Evolutionary conservation across 1,140 invertebrate genomes (phyloP), one percentile per base, ranked within the genome.

Genomic region (Glossosoma conforme): DNA sequence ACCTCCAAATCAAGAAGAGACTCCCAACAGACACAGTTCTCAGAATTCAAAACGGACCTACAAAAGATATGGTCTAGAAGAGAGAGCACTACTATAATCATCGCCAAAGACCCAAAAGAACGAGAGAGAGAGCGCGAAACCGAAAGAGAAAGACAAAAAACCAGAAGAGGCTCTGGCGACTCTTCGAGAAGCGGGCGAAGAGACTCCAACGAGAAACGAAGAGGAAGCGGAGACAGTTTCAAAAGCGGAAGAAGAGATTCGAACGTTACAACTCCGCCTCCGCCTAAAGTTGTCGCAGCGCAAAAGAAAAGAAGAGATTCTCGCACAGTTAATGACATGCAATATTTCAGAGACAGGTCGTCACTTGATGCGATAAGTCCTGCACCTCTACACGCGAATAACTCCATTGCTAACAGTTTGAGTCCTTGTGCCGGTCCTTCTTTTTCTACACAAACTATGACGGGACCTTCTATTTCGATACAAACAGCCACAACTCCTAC

Each of bases 401-500:
- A 35, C 5, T 21, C 19, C 9, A 63, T 59, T n/a, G 44, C 64
- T 42, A 60, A 56, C 14, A 66, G 65, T 9, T 22, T 61, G 19
- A 42, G 40, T 25, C 52, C 62, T 0, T 54, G 60, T 30, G 17
- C 56, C 3, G 65, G 37, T 17, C 49, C 50, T n/a, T 52, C 55
- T 3, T 57, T 57, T 42, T 47, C 20, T 8, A 57, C 53, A 18
- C 70, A 78, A 22, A 70, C 74, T 22, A 74, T 70, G 33, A 74
- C 74, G 17, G 75, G 72, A 62, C 75, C 86, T 56, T 85, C 87
- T n/a, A 86, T 84, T 18, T 87, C 86, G 58, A 87, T 86, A 14
- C 87, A 86, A 44, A 86, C 83, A 8, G 80, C 79, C 15, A 11
- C 30, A 3, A 40, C 38, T 1, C 33, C 33, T 24, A 83, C 81